Percentiles rank a stretch among this genome's conserved stretches.
These are phyloP conservation scores for Dendropsophus ebraccatus DNA, from an alignment of 2,113 vertebrate species.

Conservation along the genomic window DNA sequence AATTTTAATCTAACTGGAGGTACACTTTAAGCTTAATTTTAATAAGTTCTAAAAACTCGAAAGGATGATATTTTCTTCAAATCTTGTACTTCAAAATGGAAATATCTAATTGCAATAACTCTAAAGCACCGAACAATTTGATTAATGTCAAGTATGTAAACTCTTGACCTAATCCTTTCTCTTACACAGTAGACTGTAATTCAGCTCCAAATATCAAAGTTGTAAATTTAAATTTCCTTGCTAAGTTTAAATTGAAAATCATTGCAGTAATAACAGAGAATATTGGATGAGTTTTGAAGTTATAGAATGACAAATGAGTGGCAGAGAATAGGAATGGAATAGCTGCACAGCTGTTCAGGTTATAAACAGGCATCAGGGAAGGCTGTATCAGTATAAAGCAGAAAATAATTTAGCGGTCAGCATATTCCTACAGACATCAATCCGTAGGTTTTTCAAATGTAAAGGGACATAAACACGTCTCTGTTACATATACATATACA, in stretches of 20 bases:
- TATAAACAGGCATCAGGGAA: background rate
- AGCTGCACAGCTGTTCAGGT: background rate
- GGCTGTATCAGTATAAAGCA: background rate
- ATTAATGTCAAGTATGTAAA: conserved; percentile 49
- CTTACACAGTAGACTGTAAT: conserved; percentile 34
- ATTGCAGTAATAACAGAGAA: conserved; percentile 38
- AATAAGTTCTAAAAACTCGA: background rate
- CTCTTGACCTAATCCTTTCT: conserved; percentile 40
- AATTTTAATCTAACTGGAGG: background rate
- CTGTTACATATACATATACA: too few species aligned
- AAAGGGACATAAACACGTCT: background rate
- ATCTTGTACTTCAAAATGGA: conserved; percentile 22
- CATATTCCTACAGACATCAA: background rate
- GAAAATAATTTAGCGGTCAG: background rate
- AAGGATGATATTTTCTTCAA: background rate
- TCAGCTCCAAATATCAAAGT: conserved; percentile 47
- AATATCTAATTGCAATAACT: conserved; percentile 31
- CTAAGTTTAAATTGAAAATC: conserved; percentile 50
- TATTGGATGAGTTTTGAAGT: conserved; percentile 33
- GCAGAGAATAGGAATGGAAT: background rate
- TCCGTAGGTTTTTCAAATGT: background rate
- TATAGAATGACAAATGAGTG: conserved; percentile 22
- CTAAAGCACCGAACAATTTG: conserved; percentile 18
- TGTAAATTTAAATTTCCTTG: conserved; percentile 40
- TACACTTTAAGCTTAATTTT: background rate